Evolutionary conservation across 2,888 invertebrate species (phyloP).

Genomic region (Myopa testacea): DNA sequence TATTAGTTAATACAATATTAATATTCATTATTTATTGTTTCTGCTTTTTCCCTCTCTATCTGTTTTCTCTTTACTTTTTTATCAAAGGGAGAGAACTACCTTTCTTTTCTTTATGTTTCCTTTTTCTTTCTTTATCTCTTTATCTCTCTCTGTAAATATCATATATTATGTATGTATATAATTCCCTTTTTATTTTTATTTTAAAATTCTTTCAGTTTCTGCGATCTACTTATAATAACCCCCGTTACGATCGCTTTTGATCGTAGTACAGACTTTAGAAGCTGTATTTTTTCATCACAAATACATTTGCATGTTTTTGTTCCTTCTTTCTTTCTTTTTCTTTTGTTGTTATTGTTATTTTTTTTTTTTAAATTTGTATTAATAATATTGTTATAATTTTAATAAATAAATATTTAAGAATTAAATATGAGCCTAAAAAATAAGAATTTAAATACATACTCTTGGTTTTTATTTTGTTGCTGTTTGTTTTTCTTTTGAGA

Average conservation of each 20-base stretch:
- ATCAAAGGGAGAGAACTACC: no score
- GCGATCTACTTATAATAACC: slow-evolving; percentile 16
- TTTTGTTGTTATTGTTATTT: neutral
- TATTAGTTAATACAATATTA: slow-evolving; percentile 39
- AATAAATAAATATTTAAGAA: slow-evolving; percentile 23
- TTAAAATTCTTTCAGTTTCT: slow-evolving; percentile 34
- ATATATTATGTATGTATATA: slow-evolving; percentile 34
- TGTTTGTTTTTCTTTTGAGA: slow-evolving; percentile 40
- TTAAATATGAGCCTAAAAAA: slow-evolving; percentile 41
- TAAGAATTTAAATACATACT: slow-evolving; percentile 55
- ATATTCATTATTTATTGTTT: slow-evolving; percentile 33
- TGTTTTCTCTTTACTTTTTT: slow-evolving; percentile 27
- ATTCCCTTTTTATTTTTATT: slow-evolving; percentile 37
- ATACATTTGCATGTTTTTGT: slow-evolving; percentile 27
- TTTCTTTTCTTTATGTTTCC: slow-evolving; percentile 39
- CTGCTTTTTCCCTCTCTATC: neutral
- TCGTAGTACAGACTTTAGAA: slow-evolving; percentile 24
- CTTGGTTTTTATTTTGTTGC: slow-evolving; percentile 50
- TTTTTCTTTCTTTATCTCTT: slow-evolving; percentile 34
- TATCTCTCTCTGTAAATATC: slow-evolving; percentile 39
- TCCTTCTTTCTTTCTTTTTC: neutral
- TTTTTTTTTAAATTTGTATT: slow-evolving; percentile 27
- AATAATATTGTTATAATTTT: slow-evolving; percentile 14
- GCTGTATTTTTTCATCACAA: no score
- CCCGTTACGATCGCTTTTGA: neutral